Evolutionary conservation across 2,113 vertebrate species (phyloP), one percentile per base, ranked within the genome.

Genomic region (Macaca fascicularis): DNA sequence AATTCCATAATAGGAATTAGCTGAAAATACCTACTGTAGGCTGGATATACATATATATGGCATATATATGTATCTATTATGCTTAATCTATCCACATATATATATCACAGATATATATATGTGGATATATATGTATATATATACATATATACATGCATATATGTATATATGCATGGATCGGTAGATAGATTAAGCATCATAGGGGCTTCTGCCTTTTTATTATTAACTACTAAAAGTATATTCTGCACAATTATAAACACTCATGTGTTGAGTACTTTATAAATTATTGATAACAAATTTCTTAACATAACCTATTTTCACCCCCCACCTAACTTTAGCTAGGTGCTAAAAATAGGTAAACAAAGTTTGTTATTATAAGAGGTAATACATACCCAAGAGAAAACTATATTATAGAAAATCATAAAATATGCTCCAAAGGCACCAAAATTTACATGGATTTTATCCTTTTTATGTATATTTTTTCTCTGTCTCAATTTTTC

Each of bases 1-100:
- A 95, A 30, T 70, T 84, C 80, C n/a, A 59, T 52, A 89, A 92
- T n/a, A 94, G 52, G 27, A 85, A 59, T 94, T 69, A 78, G 25
- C 23, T 40, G 35, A 48, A 76, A 80, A 97, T 19, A 92, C 11
- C n/a, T 92, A 75, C 20, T 78, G 32, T 23, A 69, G 75, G 13
- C 11, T 59, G 22, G 7, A 72, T 67, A 50, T 8, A 38, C 70
- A 25, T 45, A 80, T 82, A 55, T 52, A 30, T 90, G 32, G 5
- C 45, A 32, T n/a, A 11, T 13, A 23, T 17, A 12, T 25, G 43
- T 12, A 67, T 75, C 74, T 75, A 75, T 30, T 27, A 45, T 45
- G 40, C 40, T 75, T 75, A 75, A 75, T 78, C n/a, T 74, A 40
- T 23, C 20, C 72, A 76, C 22, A 59, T n/a, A 72, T 22, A 40